Evolutionary conservation across 2,888 invertebrate species (phyloP).

Genomic region (Cynaeus angustus): DNA sequence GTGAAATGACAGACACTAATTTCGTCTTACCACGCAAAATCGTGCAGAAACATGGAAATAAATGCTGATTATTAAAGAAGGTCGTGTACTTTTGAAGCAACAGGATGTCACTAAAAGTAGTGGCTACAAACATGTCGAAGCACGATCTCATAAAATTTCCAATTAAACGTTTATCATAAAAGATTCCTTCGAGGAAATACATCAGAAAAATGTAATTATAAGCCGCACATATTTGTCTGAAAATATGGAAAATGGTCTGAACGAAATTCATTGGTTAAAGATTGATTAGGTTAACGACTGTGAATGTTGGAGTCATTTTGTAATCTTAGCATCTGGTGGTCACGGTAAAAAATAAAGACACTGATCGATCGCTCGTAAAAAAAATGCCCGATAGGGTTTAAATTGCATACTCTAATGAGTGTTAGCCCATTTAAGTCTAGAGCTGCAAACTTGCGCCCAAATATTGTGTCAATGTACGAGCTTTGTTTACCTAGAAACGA

Average conservation of each 20-base stretch:
- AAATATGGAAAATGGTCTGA: too few species aligned
- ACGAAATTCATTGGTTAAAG: too few species aligned
- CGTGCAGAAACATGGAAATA: conserved; percentile 12
- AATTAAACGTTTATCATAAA: conserved; percentile 23
- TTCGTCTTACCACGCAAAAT: conserved; percentile 2
- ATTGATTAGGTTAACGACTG: background rate
- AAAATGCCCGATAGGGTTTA: too few species aligned
- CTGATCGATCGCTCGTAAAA: too few species aligned
- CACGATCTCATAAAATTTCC: conserved; percentile 20
- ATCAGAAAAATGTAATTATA: conserved; percentile 19
- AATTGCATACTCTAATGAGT: too few species aligned
- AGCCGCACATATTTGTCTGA: background rate
- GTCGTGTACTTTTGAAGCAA: conserved; percentile 24
- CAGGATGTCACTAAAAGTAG: conserved; percentile 38
- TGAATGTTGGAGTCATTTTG: too few species aligned
- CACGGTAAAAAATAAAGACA: too few species aligned
- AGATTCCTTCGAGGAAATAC: conserved; percentile 10
- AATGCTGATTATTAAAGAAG: conserved; percentile 31
- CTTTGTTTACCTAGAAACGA: conserved; percentile 4
- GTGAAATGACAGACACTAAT: conserved; percentile 2
- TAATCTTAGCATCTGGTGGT: too few species aligned
- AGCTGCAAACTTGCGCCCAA: background rate
- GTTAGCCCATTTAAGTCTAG: too few species aligned
- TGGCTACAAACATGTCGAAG: conserved; percentile 10
- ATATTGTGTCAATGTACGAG: background rate